Evolutionary conservation across 2,797 vertebrate species (phyloP).

Genomic region (Squalus acanthias): DNA sequence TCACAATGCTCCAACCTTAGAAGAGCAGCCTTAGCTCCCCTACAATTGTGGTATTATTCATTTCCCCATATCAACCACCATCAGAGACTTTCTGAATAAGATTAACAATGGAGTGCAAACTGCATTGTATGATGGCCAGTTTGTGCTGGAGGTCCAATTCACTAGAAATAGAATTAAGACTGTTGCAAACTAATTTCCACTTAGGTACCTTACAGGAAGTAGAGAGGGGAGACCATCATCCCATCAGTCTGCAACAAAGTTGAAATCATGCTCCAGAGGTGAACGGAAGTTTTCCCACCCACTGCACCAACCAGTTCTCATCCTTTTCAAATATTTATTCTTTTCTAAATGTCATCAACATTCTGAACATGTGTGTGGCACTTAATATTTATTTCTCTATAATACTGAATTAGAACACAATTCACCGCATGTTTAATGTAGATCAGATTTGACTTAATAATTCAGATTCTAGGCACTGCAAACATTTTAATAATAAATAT

Average conservation of each 20-base stretch:
- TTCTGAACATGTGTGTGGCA: constrained; percentile 10
- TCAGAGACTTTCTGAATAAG: background rate
- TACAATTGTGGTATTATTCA: background rate
- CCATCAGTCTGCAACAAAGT: background rate
- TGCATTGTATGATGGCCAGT: background rate
- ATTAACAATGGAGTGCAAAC: background rate
- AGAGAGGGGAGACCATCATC: background rate
- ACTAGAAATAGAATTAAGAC: background rate
- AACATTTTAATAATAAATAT: constrained; percentile 3
- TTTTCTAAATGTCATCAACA: background rate
- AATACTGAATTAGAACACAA: background rate
- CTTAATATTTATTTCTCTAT: background rate
- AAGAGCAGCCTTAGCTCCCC: background rate
- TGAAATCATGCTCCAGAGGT: background rate
- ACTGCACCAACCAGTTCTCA: background rate
- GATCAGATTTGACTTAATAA: background rate
- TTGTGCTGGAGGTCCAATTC: background rate
- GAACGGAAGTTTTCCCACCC: no score
- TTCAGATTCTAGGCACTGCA: background rate
- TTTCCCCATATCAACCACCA: background rate
- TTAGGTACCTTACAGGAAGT: background rate
- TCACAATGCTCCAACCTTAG: background rate
- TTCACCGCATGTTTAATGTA: background rate
- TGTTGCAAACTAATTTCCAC: background rate
- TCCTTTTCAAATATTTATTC: background rate